Evolutionary conservation across 2,888 invertebrate genomes (phyloP).

Genomic region (Noctua fimbriata): DNA sequence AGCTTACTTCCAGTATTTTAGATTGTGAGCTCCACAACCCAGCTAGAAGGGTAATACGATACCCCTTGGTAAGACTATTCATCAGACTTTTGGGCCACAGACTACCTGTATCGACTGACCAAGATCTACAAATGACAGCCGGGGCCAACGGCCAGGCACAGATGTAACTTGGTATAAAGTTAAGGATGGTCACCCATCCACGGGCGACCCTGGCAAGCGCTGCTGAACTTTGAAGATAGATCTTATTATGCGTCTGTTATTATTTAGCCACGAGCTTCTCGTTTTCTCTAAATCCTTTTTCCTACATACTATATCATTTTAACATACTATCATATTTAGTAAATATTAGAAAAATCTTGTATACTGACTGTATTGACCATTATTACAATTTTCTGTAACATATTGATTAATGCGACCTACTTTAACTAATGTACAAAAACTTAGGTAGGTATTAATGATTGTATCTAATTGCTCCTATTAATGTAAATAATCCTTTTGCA

Average conservation of each 20-base stretch:
- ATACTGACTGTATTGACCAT: neutral
- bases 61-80: neutral
- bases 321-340: neutral
- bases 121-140: neutral
- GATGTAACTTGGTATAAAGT: too few species aligned
- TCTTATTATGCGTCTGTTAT: too few species aligned
- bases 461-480: slow-evolving; percentile 17
- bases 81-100: too few species aligned
- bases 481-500: neutral
- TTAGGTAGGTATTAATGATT: neutral
- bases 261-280: too few species aligned
- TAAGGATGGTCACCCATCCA: too few species aligned
- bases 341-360: neutral
- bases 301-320: too few species aligned
- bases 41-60: neutral
- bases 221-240: too few species aligned
- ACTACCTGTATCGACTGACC: too few species aligned
- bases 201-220: too few species aligned
- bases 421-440: slow-evolving; percentile 2
- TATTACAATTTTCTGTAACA: neutral
- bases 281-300: too few species aligned
- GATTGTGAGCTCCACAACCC: neutral
- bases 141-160: too few species aligned
- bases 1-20: neutral
- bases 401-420: slow-evolving; percentile 6